Base-by-base conservation (phyloP, 2,797 vertebrate species). In the Oreochromis grahami region DNA sequence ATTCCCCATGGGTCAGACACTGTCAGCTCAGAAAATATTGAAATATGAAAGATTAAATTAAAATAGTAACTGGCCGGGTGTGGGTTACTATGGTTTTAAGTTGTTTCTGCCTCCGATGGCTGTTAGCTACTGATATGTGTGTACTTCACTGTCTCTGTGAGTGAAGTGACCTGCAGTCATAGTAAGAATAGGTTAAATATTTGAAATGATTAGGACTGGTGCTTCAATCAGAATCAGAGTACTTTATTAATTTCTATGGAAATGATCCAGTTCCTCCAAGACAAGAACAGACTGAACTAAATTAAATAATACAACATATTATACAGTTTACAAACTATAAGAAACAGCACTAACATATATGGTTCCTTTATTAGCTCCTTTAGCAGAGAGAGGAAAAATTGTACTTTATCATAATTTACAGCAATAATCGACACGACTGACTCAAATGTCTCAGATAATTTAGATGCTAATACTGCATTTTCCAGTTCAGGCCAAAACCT, bases 371-470 rank as follows among this genome's bases (percentile, higher is more conserved):
- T 11, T 60, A 34, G 15, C 56, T 19, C 15, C 29, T 60, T 34
- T 34, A 60, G 56, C 56, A 7, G 56, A 60, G 55, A 58, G 29
- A 60, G 29, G 56, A 34, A 11, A 58, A 19, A 60, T 19, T 11
- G 5, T 34, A 2, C 9, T 34, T 19, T 60, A 15, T 60, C 1
- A 60, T 34, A 34, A 60, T 60, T 60, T 60, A 34, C 29, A 60
- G 56, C 56, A 11, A 60, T 4, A 7, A 60, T 60, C 29, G 34
- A 34, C 56, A 19, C 3, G 9, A 19, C 56, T 3, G 5, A 11
- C 29, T 60, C 5, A 1, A 11, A 11, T 0, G 56, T 19, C 29
- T 34, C 29, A 34, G 1, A 34, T 4, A 6, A 6, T 60, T 53
- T 34, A 34, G 5, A 60, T 34, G 56, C 26, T 60, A 34, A 60